Base-by-base conservation (phyloP, 2,797 vertebrate species). In the Danionella dracula region DNA sequence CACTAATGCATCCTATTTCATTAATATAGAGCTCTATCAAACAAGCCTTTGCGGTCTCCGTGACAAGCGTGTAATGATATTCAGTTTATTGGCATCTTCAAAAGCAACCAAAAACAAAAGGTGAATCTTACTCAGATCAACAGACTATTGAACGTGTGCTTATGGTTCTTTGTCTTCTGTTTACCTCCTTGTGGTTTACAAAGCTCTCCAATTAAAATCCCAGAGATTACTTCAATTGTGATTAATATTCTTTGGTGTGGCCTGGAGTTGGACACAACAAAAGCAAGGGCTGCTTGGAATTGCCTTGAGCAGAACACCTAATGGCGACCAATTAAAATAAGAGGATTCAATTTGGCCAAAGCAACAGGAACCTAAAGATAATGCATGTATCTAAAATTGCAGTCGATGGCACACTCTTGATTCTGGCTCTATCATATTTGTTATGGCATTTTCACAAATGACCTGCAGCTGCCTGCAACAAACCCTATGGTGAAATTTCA, bases 341-440 rank as follows among this genome's bases (percentile, higher is more conserved):
- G 85, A 87, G 85, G 88, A 90, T 89, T 90, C 88, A 87, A 88
- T 90, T 90, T 90, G 82, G 83, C 78, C 81, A 83, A 90, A 88
- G 71, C 88, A 87, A 86, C 88, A 83, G 87, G 88, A 88, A 85
- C 78, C 85, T 79, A 67, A 23, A 84, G 87, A 89, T 88, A 88
- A 91, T 87, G 84, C 80, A 79, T 81, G 82, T 81, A 85, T 87
- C 85, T 89, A 78, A 84, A 86, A 86, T 86, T 85, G 76, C 84
- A 86, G 81, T 51, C 51, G 79, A 86, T 82, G 82, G 82, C 80
- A 79, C 78, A 81, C 76, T 83, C 79, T 81, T 63, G 54, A 66
- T 42, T 72, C 65, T 8, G 23, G 58, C 41, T 80, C 82, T 78
- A 80, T 86, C 82, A 74, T 81, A 75, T 87, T 87, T 86, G 85